Evolutionary conservation across 1,140 invertebrate species (phyloP), one percentile per base, ranked within the genome.

Genomic region (Meloidogyne hapla): DNA sequence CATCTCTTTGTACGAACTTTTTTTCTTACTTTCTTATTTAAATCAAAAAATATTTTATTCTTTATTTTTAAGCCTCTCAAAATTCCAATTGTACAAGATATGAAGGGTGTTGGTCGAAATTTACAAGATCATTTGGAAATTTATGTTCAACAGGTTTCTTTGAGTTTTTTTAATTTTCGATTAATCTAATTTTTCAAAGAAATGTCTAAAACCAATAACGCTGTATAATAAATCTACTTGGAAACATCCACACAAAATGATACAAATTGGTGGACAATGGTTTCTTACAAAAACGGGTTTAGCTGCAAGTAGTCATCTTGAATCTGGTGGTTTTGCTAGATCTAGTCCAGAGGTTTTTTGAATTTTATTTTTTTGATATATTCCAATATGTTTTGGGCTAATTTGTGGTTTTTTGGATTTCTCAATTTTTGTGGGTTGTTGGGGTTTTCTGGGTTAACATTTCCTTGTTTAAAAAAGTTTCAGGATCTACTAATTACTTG

Each of bases 201-300:
- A 86, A 76, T 90, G 89, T 71, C 87, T 77, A 4, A 77, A 90
- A 75, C 89, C 89, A 8, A 85, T 90, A 38, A 90, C 89, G 3
- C 79, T 90, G 9, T 90, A 90, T 79, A 77, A 86, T 68, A 87
- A 85, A 40, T 89, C 89, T 33, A 88, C 89, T 75, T 90, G 89
- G 89, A 89, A 88, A 71, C 90, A 89, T 78, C 89, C 89, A 12
- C 88, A 88, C 75, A 88, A 89, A 69, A 90, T 90, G 89, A 83
- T 90, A 8, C 79, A 83, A 42, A 89, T 88, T 45, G 89, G 89
- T 28, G 71, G 89, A 1, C 84, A 90, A 80, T 90, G 89, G 89
- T 89, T 90, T 76, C 38, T 73, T n/a, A 73, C 71, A 61, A 73
- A 63, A 38, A 73, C 61, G 42, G 71, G 71, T 12, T 33, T 73